Conservation (phyloP, 2,797 vertebrate genomes). For the Antrozous pallidus region DNA sequence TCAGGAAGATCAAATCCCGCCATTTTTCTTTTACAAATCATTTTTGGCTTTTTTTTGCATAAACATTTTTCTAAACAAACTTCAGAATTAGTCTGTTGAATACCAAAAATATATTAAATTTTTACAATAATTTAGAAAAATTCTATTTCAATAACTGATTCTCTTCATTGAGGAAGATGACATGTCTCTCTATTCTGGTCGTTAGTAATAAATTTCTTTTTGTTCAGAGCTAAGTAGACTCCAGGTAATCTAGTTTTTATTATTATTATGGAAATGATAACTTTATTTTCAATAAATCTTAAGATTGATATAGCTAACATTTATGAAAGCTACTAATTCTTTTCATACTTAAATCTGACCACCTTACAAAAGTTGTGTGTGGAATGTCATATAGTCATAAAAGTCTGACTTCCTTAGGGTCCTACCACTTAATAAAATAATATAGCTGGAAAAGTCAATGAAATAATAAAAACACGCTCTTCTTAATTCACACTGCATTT, state of each 20-base stretch:
- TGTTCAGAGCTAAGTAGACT: neutral
- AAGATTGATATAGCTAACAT: neutral
- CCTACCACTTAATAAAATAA: neutral
- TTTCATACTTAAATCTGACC: neutral
- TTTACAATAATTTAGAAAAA: neutral
- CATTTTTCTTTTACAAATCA: conserved; percentile 16
- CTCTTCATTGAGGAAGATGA: neutral
- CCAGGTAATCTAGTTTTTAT: neutral
- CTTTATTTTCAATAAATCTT: neutral
- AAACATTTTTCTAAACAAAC: neutral
- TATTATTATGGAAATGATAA: neutral
- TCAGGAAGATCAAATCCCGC: neutral
- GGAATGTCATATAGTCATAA: neutral
- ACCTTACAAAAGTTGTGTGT: neutral
- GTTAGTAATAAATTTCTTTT: neutral
- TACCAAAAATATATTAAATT: neutral
- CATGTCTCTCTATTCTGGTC: neutral
- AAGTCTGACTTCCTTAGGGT: neutral
- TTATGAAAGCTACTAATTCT: conserved; percentile 23
- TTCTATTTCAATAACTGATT: neutral
- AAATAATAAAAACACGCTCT: neutral
- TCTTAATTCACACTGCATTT: neutral
- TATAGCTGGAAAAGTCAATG: neutral
- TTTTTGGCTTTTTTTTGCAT: neutral
- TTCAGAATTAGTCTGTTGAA: neutral